Evolutionary conservation across 1,140 invertebrate species (phyloP), one percentile per base, ranked within the genome.

Genomic region (Halyomorpha halys): DNA sequence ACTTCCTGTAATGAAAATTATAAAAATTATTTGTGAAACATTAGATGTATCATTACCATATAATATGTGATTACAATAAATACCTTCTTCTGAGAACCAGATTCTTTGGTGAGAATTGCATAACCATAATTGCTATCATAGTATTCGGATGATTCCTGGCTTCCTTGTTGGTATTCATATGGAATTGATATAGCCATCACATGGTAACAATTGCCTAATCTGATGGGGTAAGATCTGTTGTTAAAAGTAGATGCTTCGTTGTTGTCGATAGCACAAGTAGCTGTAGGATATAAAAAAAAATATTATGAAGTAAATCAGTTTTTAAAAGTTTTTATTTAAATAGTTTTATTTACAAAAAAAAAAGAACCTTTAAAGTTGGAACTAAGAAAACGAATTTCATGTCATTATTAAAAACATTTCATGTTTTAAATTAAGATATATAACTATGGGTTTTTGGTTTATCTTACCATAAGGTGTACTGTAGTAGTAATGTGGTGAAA

Each of bases 171-270:
- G 18, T 73, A 39, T 39, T 39, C 72, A 5, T 76, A 77, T 27
- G 75, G 79, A 27, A 75, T 73, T 62, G 79, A 76, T n/a, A 79
- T 78, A 72, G 84, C 72, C 39, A 81, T 74, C 0, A 85, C 79
- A 65, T 85, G 79, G 80, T 82, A 85, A 62, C 78, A 79, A 18
- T 78, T 72, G 23, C 77, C 76, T 9, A 85, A 64, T 14, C 74
- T 69, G 60, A 82, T 71, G 4, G 79, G 73, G 68, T 82, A 85
- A n/a, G 73, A 74, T 16, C 73, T 76, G 67, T 81, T 78, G 70
- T 82, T 82, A 74, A 86, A 86, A 0, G 84, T 86, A 65, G 74
- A 78, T n/a, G 78, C 76, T 44, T 72, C 70, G 13, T 71, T 74
- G 2, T 74, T 71, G 66, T 86, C 83, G 51, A 86, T 68, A 18